Evolutionary conservation across 37 sponge, comb jelly and placozoan species (phyloP), one percentile per base, ranked within the genome.

Genomic region (Axinella damicornis): DNA sequence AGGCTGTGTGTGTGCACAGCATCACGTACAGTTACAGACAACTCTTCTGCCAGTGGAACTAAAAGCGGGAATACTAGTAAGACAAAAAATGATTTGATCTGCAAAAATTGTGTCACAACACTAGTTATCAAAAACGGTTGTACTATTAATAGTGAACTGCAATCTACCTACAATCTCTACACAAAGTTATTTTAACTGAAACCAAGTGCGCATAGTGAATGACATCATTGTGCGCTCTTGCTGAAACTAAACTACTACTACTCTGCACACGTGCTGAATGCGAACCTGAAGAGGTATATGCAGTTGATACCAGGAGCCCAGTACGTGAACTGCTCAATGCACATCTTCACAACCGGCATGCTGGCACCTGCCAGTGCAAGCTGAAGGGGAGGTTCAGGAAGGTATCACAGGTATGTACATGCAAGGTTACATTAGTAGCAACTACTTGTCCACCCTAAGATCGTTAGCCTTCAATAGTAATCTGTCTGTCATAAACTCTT

Each of bases 281-380:
- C 61, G 37, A 57, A 90, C 87, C 39, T 81, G 77, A 91, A 86
- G 30, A 85, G 76, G 38, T 91, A 91, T 25, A 91, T 40, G 39
- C 60, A 28, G 66, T 91, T 91, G 65, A 86, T 86, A 0, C 71
- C 74, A 11, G 82, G 38, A 33, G 91, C 78, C 91, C 91, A 91
- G 83, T 91, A 91, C 9, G 91, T 86, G 71, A 91, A 91, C 68
- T 91, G 91, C n/a, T 91, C 91, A 19, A 92, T 53, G 37, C 81
- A 65, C 78, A 92, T 65, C 78, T 92, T 92, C 13, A 46, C 58
- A 22, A 92, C 36, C 2, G 88, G 63, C 92, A 92, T 92, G 27
- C 34, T 56, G 31, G 38, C 24, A 5, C 69, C 76, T 19, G 40
- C 25, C 14, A 80, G 54, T 31, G 77, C 83, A 32, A 91, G 70